A percentile compares a stretch with the other conserved stretches of the same genome.
These are phyloP conservation scores for Diphyllodes magnificus DNA, from an alignment of 2,113 vertebrate species.

Conservation along the genomic window DNA sequence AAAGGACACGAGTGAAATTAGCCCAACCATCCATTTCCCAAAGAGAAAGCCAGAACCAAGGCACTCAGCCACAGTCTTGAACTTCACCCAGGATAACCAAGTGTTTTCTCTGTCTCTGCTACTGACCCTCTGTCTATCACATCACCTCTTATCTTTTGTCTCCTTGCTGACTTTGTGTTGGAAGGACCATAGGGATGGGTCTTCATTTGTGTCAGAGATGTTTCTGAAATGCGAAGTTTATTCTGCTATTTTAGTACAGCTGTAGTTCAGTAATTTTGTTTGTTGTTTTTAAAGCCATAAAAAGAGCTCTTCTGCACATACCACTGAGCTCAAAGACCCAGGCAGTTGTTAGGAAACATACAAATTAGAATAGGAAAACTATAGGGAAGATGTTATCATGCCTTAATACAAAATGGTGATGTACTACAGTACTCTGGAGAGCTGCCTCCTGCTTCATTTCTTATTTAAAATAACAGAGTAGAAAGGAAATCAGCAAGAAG, in stretches of 20 bases:
- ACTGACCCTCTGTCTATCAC: neutral
- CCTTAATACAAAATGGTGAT: neutral
- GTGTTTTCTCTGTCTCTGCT: neutral
- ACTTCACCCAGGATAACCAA: neutral
- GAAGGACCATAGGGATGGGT: neutral
- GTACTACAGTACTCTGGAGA: neutral
- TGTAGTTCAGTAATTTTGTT: neutral
- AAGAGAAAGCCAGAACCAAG: neutral
- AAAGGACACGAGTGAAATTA: neutral
- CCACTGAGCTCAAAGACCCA: neutral
- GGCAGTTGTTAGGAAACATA: neutral
- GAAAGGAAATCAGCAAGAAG: neutral
- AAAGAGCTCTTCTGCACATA: neutral
- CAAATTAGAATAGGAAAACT: neutral
- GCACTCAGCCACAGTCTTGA: neutral
- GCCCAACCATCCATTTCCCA: neutral
- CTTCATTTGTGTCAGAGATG: neutral
- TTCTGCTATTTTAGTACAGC: neutral
- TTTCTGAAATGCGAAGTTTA: neutral
- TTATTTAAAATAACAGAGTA: neutral
- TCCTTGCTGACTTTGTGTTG: neutral
- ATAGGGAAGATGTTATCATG: neutral
- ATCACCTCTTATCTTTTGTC: neutral
- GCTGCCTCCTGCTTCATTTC: neutral
- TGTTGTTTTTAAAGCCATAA: neutral